These are phyloP conservation scores for Zenarchopterus dispar DNA, from an alignment of 2,797 vertebrate species.

Conservation along the genomic window DNA sequence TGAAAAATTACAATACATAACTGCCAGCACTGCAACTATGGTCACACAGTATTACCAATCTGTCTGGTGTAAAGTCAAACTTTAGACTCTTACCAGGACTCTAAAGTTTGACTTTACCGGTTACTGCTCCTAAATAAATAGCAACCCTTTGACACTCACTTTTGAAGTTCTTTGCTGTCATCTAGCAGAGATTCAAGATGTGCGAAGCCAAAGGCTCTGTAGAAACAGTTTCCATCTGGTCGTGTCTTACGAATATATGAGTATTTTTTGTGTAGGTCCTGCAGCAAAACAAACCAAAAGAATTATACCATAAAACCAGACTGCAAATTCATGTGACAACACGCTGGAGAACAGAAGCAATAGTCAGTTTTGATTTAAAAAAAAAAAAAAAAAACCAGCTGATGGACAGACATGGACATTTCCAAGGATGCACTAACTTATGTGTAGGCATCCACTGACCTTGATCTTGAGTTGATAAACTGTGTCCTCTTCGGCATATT, in stretches of 20 bases:
- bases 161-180: slow-evolving; percentile 90
- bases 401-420: background rate
- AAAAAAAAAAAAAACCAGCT: background rate
- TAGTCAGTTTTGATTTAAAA: background rate
- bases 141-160: slow-evolving; percentile 63
- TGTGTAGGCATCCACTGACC: slow-evolving; percentile 59
- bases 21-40: too few relatives aligned
- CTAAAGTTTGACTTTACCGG: too few relatives aligned
- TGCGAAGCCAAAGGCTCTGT: slow-evolving; percentile 91
- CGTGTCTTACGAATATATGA: slow-evolving; percentile 92
- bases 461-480: slow-evolving; percentile 96
- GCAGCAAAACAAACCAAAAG: slow-evolving; percentile 4
- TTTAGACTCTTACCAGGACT: too few relatives aligned
- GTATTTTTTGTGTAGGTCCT: slow-evolving; percentile 94
- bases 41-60: too few relatives aligned
- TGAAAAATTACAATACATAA: too few relatives aligned
- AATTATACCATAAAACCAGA: background rate
- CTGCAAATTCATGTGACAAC: background rate
- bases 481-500: slow-evolving; percentile 90
- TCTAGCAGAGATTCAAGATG: slow-evolving; percentile 92
- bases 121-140: too few relatives aligned
- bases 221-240: slow-evolving; percentile 95
- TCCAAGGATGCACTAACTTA: slow-evolving; percentile 11
- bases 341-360: background rate
- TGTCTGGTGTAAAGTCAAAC: too few relatives aligned